Evolutionary conservation across 1,140 invertebrate species (phyloP).

Genomic region (Drosophila ogumai): DNA sequence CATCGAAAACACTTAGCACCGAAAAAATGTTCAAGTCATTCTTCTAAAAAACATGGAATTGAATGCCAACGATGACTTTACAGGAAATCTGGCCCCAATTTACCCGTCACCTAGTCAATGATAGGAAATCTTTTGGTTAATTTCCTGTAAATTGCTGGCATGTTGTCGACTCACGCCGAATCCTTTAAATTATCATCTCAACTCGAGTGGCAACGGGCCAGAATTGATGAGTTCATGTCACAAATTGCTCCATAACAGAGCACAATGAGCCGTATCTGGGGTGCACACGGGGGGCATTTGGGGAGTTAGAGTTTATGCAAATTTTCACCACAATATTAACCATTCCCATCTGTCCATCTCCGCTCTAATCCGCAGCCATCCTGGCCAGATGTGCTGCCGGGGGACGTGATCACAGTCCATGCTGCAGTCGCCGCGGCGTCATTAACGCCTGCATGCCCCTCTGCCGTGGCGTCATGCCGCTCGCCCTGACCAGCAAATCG

Average conservation of each 20-base stretch:
- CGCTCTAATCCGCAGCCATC: slow-evolving; percentile 55
- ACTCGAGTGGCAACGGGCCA: slow-evolving; percentile 12
- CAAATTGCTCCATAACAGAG: slow-evolving; percentile 47
- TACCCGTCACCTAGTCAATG: slow-evolving; percentile 47
- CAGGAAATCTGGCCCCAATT: slow-evolving; percentile 14
- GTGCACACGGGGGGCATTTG: not conserved
- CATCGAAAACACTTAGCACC: slow-evolving; percentile 11
- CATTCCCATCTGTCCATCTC: slow-evolving; percentile 26
- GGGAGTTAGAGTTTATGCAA: slow-evolving; percentile 68
- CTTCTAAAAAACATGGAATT: slow-evolving; percentile 6
- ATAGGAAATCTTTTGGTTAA: slow-evolving; percentile 55
- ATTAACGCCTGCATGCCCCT: slow-evolving; percentile 89
- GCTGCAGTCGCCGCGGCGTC: slow-evolving; percentile 91
- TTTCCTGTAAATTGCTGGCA: slow-evolving; percentile 56
- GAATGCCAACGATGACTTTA: slow-evolving; percentile 24
- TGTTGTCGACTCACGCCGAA: slow-evolving; percentile 43
- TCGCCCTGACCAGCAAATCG: slow-evolving; percentile 67
- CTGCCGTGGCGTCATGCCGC: slow-evolving; percentile 89
- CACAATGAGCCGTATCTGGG: slow-evolving; percentile 53
- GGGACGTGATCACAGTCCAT: slow-evolving; percentile 91
- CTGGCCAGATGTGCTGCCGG: slow-evolving; percentile 87
- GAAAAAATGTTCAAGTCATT: slow-evolving; percentile 9
- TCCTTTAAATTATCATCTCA: slow-evolving; percentile 48
- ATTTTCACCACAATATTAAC: slow-evolving; percentile 85
- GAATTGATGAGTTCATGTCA: slow-evolving; percentile 53